Percentiles rank a stretch among this genome's conserved stretches.
Conservation (phyloP, 2,888 invertebrate species). For the Pycnomerus fuliginosus region DNA sequence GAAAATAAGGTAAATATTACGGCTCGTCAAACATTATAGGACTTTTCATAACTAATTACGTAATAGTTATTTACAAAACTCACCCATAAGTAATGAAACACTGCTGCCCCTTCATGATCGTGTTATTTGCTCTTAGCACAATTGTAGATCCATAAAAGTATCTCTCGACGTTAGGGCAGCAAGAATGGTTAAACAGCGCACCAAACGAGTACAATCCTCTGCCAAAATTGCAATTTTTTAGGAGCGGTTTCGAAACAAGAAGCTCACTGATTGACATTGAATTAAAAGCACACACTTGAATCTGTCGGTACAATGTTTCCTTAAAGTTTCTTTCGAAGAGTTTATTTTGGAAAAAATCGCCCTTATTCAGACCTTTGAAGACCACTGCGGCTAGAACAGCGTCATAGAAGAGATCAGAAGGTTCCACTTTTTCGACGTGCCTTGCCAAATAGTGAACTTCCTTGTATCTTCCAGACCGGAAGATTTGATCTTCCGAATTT, state of each 20-base stretch:
- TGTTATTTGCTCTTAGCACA: slow-evolving; percentile 61
- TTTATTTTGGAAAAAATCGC: slow-evolving; percentile 56
- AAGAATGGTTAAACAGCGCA: slow-evolving; percentile 82
- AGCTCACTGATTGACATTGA: slow-evolving; percentile 75
- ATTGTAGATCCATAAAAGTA: slow-evolving; percentile 58
- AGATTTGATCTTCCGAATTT: neutral
- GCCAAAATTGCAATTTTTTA: slow-evolving; percentile 51
- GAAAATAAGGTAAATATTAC: no score
- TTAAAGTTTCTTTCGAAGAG: slow-evolving; percentile 44
- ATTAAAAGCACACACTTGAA: slow-evolving; percentile 82
- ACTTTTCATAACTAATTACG: no score
- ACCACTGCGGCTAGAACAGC: slow-evolving; percentile 64
- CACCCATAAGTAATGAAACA: slow-evolving; percentile 81
- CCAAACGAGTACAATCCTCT: slow-evolving; percentile 76
- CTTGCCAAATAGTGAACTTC: slow-evolving; percentile 68
- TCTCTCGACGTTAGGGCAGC: slow-evolving; percentile 78
- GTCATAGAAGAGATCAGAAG: slow-evolving; percentile 73
- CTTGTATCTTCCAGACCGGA: slow-evolving; percentile 48
- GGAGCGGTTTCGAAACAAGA: slow-evolving; percentile 46
- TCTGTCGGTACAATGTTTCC: slow-evolving; percentile 64
- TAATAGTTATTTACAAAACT: slow-evolving; percentile 37
- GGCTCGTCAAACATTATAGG: no score
- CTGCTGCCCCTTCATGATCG: slow-evolving; percentile 70
- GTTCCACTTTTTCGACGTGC: slow-evolving; percentile 64
- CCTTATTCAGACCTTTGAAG: slow-evolving; percentile 61